Conservation (phyloP, 2,888 invertebrate species). For the Synergus japonicus region DNA sequence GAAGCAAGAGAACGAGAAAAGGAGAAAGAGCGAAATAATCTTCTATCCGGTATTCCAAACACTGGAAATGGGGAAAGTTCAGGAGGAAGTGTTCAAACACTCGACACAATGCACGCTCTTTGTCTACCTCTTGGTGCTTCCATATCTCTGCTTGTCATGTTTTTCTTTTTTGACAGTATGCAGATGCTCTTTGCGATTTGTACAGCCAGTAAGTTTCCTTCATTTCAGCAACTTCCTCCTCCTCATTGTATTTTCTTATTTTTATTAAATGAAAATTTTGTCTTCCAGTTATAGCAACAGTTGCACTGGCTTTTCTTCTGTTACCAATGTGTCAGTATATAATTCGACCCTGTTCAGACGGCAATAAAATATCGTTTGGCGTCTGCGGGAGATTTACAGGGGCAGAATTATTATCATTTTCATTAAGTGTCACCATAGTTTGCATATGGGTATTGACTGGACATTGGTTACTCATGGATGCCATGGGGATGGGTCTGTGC, state of each 20-base stretch:
- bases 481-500: constrained; percentile 98
- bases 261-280: constrained; percentile 41
- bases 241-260: constrained; percentile 4
- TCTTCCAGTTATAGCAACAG: constrained; percentile 92
- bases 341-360: constrained; percentile 89
- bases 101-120: constrained; percentile 98
- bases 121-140: constrained; percentile 97
- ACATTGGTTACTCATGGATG: constrained; percentile 99
- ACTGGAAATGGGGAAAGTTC: constrained; percentile 67
- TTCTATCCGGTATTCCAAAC: constrained; percentile 80
- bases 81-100: constrained; percentile 86
- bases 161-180: constrained; percentile 99
- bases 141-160: constrained; percentile 97
- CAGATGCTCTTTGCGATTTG: constrained; percentile 97
- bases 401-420: constrained; percentile 95
- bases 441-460: constrained; percentile 98
- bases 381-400: constrained; percentile 96
- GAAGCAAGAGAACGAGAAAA: constrained; percentile 91
- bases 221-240: background rate
- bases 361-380: constrained; percentile 92
- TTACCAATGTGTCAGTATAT: constrained; percentile 99
- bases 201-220: constrained; percentile 91
- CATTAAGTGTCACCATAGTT: constrained; percentile 94
- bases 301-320: constrained; percentile 96
- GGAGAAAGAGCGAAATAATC: constrained; percentile 86